phyloP scores from a whole-genome alignment of 2,888 invertebrate species.

The Sminthurinus aureus region DNA sequence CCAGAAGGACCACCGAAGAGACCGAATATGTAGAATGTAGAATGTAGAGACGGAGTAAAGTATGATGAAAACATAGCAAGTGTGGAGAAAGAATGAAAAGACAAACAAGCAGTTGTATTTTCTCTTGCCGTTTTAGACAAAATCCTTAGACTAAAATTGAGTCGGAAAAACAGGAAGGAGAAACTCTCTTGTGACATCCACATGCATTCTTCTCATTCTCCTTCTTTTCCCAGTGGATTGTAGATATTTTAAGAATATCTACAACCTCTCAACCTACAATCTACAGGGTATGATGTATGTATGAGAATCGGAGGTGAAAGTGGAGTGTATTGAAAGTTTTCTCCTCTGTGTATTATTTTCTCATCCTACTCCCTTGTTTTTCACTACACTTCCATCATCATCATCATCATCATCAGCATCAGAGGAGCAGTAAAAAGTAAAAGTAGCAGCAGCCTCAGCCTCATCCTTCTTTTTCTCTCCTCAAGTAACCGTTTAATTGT shows the following conservation, averaged over 20 bases:
- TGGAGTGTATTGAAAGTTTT: neutral
- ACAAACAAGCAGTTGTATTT: conserved; percentile 21
- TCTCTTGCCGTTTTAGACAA: too few relatives aligned
- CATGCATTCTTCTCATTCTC: neutral
- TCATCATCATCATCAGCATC: neutral
- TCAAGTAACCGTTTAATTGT: conserved; percentile 7
- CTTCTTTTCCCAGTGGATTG: neutral
- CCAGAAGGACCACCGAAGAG: neutral
- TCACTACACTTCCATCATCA: neutral
- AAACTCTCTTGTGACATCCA: conserved; percentile 32
- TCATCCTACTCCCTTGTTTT: conserved; percentile 4
- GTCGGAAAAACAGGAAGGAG: conserved; percentile 1
- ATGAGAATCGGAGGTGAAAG: too few relatives aligned
- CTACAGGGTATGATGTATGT: too few relatives aligned
- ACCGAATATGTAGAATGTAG: too few relatives aligned
- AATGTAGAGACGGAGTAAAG: too few relatives aligned
- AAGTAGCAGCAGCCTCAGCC: too few relatives aligned
- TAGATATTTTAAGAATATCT: neutral
- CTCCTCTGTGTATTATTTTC: conserved; percentile 14
- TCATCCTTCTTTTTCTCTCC: neutral
- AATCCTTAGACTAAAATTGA: neutral
- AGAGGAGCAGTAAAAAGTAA: too few relatives aligned
- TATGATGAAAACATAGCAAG: too few relatives aligned
- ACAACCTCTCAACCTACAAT: neutral
- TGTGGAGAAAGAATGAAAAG: too few relatives aligned